A percentile compares a stretch with the other conserved stretches of the same genome.
Evolutionary conservation across 1,140 invertebrate species (phyloP).

Genomic region (Schmidtea mediterranea): DNA sequence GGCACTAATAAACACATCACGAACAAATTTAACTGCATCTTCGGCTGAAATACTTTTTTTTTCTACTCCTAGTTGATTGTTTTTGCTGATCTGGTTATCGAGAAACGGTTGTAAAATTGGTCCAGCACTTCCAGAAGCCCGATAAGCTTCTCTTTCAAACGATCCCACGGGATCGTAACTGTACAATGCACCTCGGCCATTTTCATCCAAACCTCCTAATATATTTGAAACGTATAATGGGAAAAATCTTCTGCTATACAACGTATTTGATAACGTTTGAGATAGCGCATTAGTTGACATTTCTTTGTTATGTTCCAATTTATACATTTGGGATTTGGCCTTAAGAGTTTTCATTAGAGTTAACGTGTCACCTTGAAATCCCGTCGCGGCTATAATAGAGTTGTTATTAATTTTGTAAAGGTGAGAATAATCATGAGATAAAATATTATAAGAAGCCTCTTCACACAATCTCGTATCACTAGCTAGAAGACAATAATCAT

Average conservation of each 20-base stretch:
- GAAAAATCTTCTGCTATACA: conserved; percentile 90
- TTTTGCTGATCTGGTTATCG: conserved; percentile 24
- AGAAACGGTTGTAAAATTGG: conserved; percentile 34
- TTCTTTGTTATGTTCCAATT: conserved; percentile 67
- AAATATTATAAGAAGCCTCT: conserved; percentile 47
- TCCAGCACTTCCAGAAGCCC: conserved; percentile 44
- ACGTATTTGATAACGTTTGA: conserved; percentile 72
- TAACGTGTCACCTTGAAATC: conserved; percentile 91
- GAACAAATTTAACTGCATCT: conserved; percentile 50
- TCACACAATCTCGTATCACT: conserved; percentile 73
- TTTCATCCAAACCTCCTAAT: conserved; percentile 47
- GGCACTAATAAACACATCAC: conserved; percentile 81
- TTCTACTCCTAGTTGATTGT: conserved; percentile 2
- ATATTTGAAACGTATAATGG: conserved; percentile 90
- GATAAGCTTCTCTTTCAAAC: conserved; percentile 47
- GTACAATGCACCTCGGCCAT: conserved; percentile 56
- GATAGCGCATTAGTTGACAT: conserved; percentile 72
- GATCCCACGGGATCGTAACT: conserved; percentile 90
- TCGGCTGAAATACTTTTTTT: conserved; percentile 42
- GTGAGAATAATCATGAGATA: conserved; percentile 49
- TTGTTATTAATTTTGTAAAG: conserved; percentile 34
- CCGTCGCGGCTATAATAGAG: conserved; percentile 59
- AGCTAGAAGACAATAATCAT: conserved; percentile 55
- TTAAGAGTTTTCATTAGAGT: conserved; percentile 57
- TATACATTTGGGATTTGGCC: conserved; percentile 72